Base-by-base conservation (phyloP, 2,888 invertebrate genomes). In the Luperina testacea region DNA sequence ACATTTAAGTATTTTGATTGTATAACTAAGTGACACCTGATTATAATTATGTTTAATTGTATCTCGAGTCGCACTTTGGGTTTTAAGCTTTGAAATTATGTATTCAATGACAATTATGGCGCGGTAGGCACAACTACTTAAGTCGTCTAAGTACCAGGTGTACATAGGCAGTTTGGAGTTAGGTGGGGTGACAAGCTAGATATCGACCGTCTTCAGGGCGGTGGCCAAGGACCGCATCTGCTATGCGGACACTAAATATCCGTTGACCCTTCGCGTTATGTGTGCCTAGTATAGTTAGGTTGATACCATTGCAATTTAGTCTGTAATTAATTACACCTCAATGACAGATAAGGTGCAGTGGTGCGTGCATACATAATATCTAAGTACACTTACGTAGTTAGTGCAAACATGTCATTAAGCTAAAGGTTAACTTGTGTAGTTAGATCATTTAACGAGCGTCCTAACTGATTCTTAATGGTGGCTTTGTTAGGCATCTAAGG, bases 191-290 rank as follows among this genome's bases (percentile, higher is more conserved):
- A 95, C 95, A 93, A 92, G 85, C 87, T 89, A 89, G 93, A 91
- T 96, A 96, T 97, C 96, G 96, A 97, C 96, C 96, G 96, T 96
- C 96, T 96, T 96, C 86, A 94, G 95, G 95, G 95, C 94, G 95
- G 94, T 94, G 95, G 94, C 95, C 94, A 95, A 96, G 96, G 95
- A 95, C 95, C 95, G 95, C 96, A 96, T 96, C 96, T 95, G 95
- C 95, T 95, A 95, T 95, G 95, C 95, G 95, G 95, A 94, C 95
- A 95, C 96, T 96, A 95, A 96, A 95, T 96, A 96, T 95, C 94
- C 96, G 94, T 96, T 96, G 96, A 96, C 96, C 96, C 95, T 95
- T 94, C 92, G 87, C 81, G 79, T 91, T 95, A 95, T 95, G 93
- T 92, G 90, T 90, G 88, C 92, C 93, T 92, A 85, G 94, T 94